Percentiles rank a stretch among this genome's conserved stretches.
Conservation (phyloP, 1,140 invertebrate species). For the Diabrotica undecimpunctata region DNA sequence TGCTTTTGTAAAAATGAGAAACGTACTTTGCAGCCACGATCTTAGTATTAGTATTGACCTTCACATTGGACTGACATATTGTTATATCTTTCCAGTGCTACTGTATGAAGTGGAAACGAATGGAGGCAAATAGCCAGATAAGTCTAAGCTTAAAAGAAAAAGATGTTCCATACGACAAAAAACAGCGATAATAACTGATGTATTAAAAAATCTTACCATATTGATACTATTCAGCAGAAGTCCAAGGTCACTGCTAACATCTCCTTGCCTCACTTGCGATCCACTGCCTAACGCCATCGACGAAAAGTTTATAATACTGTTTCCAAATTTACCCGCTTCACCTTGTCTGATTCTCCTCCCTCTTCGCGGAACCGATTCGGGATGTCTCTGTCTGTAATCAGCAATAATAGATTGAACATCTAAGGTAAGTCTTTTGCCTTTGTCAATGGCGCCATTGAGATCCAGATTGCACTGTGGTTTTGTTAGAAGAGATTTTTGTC, state of each 20-base stretch:
- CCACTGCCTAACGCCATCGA: conserved; percentile 46
- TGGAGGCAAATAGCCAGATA: too few species aligned
- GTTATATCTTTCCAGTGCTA: too few species aligned
- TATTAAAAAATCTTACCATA: conserved; percentile 32
- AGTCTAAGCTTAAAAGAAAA: too few species aligned
- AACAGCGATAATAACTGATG: too few species aligned
- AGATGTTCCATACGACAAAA: too few species aligned
- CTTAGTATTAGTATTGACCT: too few species aligned
- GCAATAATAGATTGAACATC: conserved; percentile 80
- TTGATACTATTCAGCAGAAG: conserved; percentile 38
- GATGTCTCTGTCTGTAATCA: conserved; percentile 72
- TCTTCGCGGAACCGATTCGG: conserved; percentile 64
- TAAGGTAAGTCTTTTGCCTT: conserved; percentile 65
- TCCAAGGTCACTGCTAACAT: conserved; percentile 38
- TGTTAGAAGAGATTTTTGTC: conserved; percentile 37
- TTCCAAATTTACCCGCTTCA: conserved; percentile 28
- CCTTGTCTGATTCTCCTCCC: conserved; percentile 55
- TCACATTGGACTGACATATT: too few species aligned
- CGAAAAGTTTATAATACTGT: conserved; percentile 41
- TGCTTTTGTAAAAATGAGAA: too few species aligned
- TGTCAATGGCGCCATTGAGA: conserved; percentile 48
- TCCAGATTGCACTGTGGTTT: conserved; percentile 46
- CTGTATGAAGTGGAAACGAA: too few species aligned
- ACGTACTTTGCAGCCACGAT: too few species aligned
- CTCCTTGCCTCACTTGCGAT: conserved; percentile 43